Conservation (phyloP, 92 coral and sea anemone genomes). For the Phenganax subtilis region DNA sequence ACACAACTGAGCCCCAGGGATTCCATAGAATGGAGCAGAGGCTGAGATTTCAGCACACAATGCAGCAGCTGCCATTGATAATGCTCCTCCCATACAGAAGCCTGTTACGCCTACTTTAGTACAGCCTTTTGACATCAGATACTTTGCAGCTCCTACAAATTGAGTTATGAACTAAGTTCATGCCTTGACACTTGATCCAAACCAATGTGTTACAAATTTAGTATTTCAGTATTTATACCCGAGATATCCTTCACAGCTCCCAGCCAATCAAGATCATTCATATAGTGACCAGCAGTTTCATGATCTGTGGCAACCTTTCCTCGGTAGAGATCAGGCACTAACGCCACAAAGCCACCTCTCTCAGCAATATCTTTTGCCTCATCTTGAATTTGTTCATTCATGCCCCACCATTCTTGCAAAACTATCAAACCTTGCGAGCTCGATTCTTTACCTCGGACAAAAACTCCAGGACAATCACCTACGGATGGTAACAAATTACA, state of each 20-base stretch:
- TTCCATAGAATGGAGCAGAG: slow-evolving; percentile 94
- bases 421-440: slow-evolving; percentile 70
- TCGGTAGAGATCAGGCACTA: slow-evolving; percentile 89
- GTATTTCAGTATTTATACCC: not conserved
- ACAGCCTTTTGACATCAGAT: slow-evolving; percentile 73
- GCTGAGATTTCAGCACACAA: slow-evolving; percentile 83
- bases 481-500: too few relatives aligned
- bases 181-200: too few relatives aligned
- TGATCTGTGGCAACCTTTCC: slow-evolving; percentile 64
- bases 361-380: slow-evolving; percentile 70
- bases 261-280: slow-evolving; percentile 57
- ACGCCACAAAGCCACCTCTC: slow-evolving; percentile 69
- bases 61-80: slow-evolving; percentile 84
- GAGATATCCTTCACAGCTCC: slow-evolving; percentile 77
- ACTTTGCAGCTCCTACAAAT: slow-evolving; percentile 65
- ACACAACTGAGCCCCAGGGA: slow-evolving; percentile 58
- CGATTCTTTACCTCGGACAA: slow-evolving; percentile 13
- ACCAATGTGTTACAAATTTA: not conserved
- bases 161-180: not conserved
- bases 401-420: slow-evolving; percentile 99
- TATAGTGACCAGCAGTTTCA: slow-evolving; percentile 58
- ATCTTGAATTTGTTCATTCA: slow-evolving; percentile 91
- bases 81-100: slow-evolving; percentile 95
- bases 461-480: slow-evolving; percentile 84
- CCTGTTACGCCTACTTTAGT: slow-evolving; percentile 88